Percentiles rank a stretch among this genome's conserved stretches.
phyloP scores from a whole-genome alignment of 2,888 invertebrate genomes.

The Podabrus alpinus region DNA sequence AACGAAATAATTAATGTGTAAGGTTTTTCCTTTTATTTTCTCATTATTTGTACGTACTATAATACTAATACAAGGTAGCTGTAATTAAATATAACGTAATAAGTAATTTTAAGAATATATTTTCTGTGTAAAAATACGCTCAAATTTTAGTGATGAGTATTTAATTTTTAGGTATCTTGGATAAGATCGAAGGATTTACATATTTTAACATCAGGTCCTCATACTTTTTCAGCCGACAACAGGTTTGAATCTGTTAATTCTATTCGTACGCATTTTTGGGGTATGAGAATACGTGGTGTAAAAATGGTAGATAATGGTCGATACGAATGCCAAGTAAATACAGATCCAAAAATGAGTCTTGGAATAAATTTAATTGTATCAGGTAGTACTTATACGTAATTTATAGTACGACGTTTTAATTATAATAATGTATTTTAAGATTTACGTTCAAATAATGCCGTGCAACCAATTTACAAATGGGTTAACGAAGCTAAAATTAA shows the following conservation, averaged over 20 bases:
- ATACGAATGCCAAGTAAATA: slow-evolving; percentile 78
- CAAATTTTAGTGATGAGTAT: not conserved
- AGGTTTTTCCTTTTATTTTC: not conserved
- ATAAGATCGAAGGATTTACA: slow-evolving; percentile 71
- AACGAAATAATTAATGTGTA: not conserved
- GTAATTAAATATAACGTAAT: not conserved
- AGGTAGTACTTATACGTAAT: slow-evolving; percentile 53
- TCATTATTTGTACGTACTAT: not conserved
- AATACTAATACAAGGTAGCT: not conserved
- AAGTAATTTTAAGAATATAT: not conserved
- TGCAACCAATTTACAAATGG: slow-evolving; percentile 33
- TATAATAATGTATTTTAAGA: slow-evolving; percentile 17
- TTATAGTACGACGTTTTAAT: not conserved
- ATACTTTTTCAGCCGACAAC: slow-evolving; percentile 70
- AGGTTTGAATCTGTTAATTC: slow-evolving; percentile 65
- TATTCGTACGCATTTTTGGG: slow-evolving; percentile 61
- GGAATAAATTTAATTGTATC: slow-evolving; percentile 67
- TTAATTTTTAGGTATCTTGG: slow-evolving; percentile 70
- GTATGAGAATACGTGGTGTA: slow-evolving; percentile 65
- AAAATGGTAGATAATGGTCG: slow-evolving; percentile 66
- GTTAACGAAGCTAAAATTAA: slow-evolving; percentile 55
- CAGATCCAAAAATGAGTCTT: slow-evolving; percentile 74
- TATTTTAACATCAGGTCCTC: slow-evolving; percentile 68
- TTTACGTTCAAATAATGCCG: slow-evolving; percentile 24
- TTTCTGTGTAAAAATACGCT: not conserved